Evolutionary conservation across 2,888 invertebrate genomes (phyloP).

Genomic region (Ophion obscuratus): DNA sequence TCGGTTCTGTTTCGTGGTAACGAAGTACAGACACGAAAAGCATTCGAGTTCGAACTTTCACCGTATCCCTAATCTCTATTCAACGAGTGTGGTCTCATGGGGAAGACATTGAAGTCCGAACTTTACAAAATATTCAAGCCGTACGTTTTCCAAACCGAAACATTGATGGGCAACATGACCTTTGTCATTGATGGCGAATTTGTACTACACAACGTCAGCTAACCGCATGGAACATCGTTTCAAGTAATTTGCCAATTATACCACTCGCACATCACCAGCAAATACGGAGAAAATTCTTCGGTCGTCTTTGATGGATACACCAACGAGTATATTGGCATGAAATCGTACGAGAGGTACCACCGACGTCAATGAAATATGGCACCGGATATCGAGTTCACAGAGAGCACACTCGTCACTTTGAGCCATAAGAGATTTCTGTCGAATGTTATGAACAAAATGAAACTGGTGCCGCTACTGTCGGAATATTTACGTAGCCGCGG

Average conservation of each 20-base stretch:
- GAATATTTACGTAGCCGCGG: conserved; percentile 47
- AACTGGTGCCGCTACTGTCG: conserved; percentile 62
- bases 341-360: conserved; percentile 67
- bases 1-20: conserved; percentile 66
- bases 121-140: conserved; percentile 29
- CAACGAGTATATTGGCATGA: conserved; percentile 59
- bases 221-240: conserved; percentile 18
- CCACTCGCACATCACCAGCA: conserved; percentile 9
- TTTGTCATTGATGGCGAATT: conserved; percentile 14
- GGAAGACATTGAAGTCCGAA: conserved; percentile 15
- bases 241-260: conserved; percentile 13
- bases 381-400: conserved; percentile 63
- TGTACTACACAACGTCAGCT: conserved; percentile 20
- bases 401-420: conserved; percentile 58
- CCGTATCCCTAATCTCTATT: conserved; percentile 6
- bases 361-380: conserved; percentile 56
- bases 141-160: background rate
- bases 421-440: conserved; percentile 67
- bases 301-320: conserved; percentile 70
- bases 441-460: conserved; percentile 65
- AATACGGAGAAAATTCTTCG: conserved; percentile 6
- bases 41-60: conserved; percentile 33
- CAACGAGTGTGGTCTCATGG: conserved; percentile 26
- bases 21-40: conserved; percentile 58
- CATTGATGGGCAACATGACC: background rate